These are phyloP conservation scores for Ardeotis arabs DNA, from an alignment of 2,113 vertebrate genomes.

Conservation along the genomic window DNA sequence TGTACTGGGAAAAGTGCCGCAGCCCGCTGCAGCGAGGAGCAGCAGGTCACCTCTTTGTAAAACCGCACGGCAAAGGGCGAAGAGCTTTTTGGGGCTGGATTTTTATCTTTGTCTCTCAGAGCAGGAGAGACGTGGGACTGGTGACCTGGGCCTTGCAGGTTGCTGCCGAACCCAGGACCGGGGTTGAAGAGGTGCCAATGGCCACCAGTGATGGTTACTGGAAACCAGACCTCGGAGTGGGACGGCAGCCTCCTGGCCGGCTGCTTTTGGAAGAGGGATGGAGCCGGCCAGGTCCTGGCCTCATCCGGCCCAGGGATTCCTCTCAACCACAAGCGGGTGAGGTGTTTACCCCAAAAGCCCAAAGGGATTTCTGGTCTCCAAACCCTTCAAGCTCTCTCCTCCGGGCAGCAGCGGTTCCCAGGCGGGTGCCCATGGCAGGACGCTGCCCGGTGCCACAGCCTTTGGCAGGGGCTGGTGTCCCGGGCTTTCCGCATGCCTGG, in stretches of 20 bases:
- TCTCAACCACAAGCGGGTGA: accelerated
- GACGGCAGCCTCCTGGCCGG: no score
- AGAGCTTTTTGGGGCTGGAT: background rate
- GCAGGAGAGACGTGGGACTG: accelerated
- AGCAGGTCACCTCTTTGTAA: background rate
- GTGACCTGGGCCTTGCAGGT: background rate
- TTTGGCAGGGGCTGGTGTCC: background rate
- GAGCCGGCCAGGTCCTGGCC: background rate
- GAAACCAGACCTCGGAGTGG: background rate
- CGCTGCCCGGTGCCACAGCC: no score
- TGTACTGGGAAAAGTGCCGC: background rate
- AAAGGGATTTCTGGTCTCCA: background rate
- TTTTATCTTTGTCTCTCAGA: background rate
- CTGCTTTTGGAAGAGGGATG: background rate
- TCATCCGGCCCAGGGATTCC: background rate
- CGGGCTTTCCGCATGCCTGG: background rate
- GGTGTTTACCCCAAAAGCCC: no score
- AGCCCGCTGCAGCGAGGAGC: background rate
- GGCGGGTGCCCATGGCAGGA: no score
- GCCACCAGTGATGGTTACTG: background rate
- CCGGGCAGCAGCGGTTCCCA: no score
- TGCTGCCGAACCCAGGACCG: background rate
- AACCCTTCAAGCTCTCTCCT: background rate
- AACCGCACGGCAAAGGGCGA: background rate
- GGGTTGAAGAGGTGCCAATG: background rate